Base-by-base conservation (phyloP, 2,888 invertebrate genomes). In the Augochlorella aurata region DNA sequence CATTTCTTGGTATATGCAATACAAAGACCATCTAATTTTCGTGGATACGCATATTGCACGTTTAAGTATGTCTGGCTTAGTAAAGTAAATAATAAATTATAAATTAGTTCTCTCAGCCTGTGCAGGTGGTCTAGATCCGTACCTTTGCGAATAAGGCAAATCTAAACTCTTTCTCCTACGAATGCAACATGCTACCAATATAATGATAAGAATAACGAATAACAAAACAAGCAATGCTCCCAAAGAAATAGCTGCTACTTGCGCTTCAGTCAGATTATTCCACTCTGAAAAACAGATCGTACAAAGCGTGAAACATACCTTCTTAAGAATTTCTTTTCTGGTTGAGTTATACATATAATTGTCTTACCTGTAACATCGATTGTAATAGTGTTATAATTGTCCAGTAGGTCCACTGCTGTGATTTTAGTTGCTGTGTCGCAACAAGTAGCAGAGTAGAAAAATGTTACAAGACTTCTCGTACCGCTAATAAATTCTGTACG, bases 171-270 rank as follows among this genome's bases (percentile, higher is more conserved):
- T 86, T 82, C 95, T 94, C 81, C 95, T 94, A 83, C 94, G 95
- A 75, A 95, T 94, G 90, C 96, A 96, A 94, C 95, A 96, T 77
- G 95, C 93, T 73, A 96, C 94, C 2, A 95, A 91, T 83, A 95
- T 92, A 61, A 95, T 93, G 4, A 96, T 91, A 0, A 96, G 89
- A 7, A 95, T 92, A 65, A 97, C 94, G 0, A 97, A 90, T 0
- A 96, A 93, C 72, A 97, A 93, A 0, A 96, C 89, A 3, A 97
- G 90, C 3, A 97, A 90, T 0, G 95, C 94, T 1, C 96, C 97
- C 0, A 97, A 91, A 0, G 95, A 95, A 79, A 97, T 96, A 0
- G 97, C 97, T 0, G 96, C 95, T 81, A 97, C 96, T 2, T 96
- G 89, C 91, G 95, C 85, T 88, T 94, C 47, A 90, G 94, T 85